Base-by-base conservation (phyloP, 2,888 invertebrate genomes). In the Nephrotoma appendiculata region DNA sequence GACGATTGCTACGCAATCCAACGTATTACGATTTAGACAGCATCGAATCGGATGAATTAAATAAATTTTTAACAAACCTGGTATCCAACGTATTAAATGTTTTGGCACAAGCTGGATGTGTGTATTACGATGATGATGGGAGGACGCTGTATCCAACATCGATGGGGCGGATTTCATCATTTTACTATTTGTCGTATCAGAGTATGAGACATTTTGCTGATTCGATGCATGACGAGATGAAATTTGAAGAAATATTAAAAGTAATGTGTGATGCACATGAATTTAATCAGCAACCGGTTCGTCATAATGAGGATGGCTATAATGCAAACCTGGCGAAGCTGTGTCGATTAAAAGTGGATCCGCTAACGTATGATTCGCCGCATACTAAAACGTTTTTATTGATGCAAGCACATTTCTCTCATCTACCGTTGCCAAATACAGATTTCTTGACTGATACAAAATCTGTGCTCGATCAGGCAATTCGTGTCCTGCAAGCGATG, bases 391-490 rank as follows among this genome's bases (percentile, higher is more conserved):
- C 99, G 6, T 96, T 96, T 92, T 92, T 99, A 6, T 92, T 99
- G 87, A 94, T 99, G 7, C 99, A 99, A 92, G 97, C 98, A 11
- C 98, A 99, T 91, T 96, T 99, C 91, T 94, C 96, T n/a, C 94
- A 96, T 83, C 90, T 96, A 6, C 92, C 93, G 44, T 92, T 99
- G 87, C 98, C 99, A 0, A 96, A 96, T 89, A 94, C 98, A 0
- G 99, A 99, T 92, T 99, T 99, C 91, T 92, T 95, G 87, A 99
- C 99, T 0, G 99, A 99, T 92, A 95, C 98, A 52, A 99, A 99
- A 92, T 98, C 98, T 12, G 98, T 99, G 0, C 93, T 99, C 86
- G 99, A 99, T 92, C 99, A 99, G 91, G 95, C 98, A 19, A 96
- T 99, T 83, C 94, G 99, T 90, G 97, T 99, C 88, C 92, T 99